Percentiles rank a stretch among this genome's conserved stretches.
These are phyloP conservation scores for Cotesia typhae DNA, from an alignment of 1,140 invertebrate genomes.

Conservation along the genomic window DNA sequence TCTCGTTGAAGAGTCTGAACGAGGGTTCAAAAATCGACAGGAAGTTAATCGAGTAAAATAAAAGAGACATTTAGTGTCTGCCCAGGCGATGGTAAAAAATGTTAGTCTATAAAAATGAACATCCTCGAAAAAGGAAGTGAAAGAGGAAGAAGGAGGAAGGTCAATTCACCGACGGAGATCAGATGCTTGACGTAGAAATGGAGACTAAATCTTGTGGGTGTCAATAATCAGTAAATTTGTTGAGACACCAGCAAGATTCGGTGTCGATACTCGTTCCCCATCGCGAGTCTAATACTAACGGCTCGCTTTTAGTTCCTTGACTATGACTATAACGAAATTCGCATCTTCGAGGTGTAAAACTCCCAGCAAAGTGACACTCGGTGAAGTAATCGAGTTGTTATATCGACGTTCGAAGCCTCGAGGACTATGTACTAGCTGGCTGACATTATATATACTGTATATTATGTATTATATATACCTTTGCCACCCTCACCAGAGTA, in stretches of 20 bases:
- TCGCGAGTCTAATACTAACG: background rate
- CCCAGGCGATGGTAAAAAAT: too few species aligned
- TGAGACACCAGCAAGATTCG: background rate
- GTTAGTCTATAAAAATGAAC: too few species aligned
- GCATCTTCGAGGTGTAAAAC: slow-evolving; percentile 4
- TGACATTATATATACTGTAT: background rate
- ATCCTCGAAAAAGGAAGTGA: too few species aligned
- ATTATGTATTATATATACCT: background rate
- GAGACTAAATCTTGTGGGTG: slow-evolving; percentile 27
- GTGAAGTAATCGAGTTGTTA: slow-evolving; percentile 33
- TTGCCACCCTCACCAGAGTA: background rate
- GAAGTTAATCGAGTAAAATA: too few species aligned
- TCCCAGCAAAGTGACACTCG: slow-evolving; percentile 25
- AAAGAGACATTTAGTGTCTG: too few species aligned
- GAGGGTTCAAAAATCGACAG: too few species aligned
- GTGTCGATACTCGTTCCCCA: too few species aligned
- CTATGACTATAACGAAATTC: slow-evolving; percentile 28
- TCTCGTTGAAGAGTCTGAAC: too few species aligned
- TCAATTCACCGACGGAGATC: background rate
- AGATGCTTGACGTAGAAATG: slow-evolving; percentile 11
- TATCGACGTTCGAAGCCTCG: slow-evolving; percentile 18
- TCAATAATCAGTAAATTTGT: slow-evolving; percentile 19
- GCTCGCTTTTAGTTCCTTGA: background rate
- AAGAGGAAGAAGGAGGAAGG: background rate
- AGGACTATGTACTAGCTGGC: background rate